phyloP scores from a whole-genome alignment of 30 jellyfish, hydroid and myxozoan genomes.

The Hydractinia symbiolongicarpus region DNA sequence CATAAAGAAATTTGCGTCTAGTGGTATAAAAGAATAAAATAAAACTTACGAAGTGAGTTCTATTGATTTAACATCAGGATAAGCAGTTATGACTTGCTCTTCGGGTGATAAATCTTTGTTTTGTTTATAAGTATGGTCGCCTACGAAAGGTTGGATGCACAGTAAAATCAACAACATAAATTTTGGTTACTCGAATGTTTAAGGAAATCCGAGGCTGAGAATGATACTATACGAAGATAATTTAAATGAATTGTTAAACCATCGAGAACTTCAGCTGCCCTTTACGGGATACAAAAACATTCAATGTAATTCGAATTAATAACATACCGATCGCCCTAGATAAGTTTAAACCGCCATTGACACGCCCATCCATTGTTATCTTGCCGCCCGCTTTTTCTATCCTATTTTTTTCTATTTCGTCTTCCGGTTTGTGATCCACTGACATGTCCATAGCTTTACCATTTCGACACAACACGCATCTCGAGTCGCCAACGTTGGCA shows the following conservation, averaged over 20 bases:
- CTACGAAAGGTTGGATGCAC: constrained; percentile 13
- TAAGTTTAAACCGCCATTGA: constrained; percentile 76
- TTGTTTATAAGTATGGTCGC: constrained; percentile 74
- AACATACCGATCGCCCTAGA: constrained; percentile 81
- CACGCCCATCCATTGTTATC: constrained; percentile 74
- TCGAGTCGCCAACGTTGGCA: constrained; percentile 89
- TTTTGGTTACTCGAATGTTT: too few species aligned
- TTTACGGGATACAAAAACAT: too few species aligned
- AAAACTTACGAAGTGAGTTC: constrained; percentile 48
- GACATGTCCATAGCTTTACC: constrained; percentile 76
- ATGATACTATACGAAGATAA: too few species aligned
- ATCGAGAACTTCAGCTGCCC: too few species aligned
- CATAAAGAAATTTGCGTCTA: too few species aligned
- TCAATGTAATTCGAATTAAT: too few species aligned
- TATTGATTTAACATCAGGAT: constrained; percentile 54
- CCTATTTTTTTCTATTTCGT: constrained; percentile 55
- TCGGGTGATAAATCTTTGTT: constrained; percentile 53
- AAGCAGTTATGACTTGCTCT: constrained; percentile 62
- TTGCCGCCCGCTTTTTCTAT: constrained; percentile 74
- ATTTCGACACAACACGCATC: constrained; percentile 74
- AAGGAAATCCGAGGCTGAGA: too few species aligned
- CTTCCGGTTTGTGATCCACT: constrained; percentile 86
- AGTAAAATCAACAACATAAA: too few species aligned
- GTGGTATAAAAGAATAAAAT: not conserved
- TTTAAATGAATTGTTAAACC: too few species aligned